These are phyloP conservation scores for Ylistrum balloti DNA, from an alignment of 1,140 invertebrate genomes.

Conservation along the genomic window DNA sequence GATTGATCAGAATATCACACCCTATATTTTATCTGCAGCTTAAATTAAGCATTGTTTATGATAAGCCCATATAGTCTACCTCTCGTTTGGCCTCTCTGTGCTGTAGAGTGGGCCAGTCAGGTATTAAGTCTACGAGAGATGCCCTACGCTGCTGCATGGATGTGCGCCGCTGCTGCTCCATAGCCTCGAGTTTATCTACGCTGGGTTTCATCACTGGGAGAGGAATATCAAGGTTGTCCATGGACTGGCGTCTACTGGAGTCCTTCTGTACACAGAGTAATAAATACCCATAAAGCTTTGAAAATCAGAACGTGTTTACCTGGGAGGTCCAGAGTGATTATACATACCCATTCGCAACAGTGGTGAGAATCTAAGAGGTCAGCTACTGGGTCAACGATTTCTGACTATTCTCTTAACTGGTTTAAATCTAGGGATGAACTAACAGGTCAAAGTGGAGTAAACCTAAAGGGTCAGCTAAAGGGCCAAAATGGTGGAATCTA, in stretches of 20 bases:
- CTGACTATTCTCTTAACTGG: too few relatives aligned
- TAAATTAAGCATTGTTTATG: not conserved
- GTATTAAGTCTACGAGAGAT: constrained; percentile 96
- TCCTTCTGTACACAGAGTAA: constrained; percentile 13
- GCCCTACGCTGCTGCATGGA: constrained; percentile 88
- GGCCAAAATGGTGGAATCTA: too few relatives aligned
- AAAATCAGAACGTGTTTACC: not conserved
- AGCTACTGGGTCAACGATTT: too few relatives aligned
- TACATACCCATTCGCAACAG: not conserved
- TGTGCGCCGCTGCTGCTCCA: constrained; percentile 78
- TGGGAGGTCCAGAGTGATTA: not conserved
- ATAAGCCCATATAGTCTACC: constrained; percentile 66
- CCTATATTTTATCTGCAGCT: not conserved
- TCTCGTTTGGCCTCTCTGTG: constrained; percentile 83
- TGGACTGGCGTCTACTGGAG: constrained; percentile 73
- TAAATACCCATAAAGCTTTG: not conserved
- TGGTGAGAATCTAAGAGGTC: too few relatives aligned
- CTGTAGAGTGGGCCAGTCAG: constrained; percentile 97
- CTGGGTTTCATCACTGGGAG: constrained; percentile 73
- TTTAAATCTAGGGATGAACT: too few relatives aligned
- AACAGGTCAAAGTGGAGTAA: too few relatives aligned
- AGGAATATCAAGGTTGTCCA: constrained; percentile 74
- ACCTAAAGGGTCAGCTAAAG: too few relatives aligned
- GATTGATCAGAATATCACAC: not conserved
- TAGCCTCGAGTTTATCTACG: constrained; percentile 77